Percentiles rank a stretch among this genome's conserved stretches.
These are phyloP conservation scores for Zhuqinia jingwanae DNA, from an alignment of 2,888 invertebrate genomes.

Conservation along the genomic window DNA sequence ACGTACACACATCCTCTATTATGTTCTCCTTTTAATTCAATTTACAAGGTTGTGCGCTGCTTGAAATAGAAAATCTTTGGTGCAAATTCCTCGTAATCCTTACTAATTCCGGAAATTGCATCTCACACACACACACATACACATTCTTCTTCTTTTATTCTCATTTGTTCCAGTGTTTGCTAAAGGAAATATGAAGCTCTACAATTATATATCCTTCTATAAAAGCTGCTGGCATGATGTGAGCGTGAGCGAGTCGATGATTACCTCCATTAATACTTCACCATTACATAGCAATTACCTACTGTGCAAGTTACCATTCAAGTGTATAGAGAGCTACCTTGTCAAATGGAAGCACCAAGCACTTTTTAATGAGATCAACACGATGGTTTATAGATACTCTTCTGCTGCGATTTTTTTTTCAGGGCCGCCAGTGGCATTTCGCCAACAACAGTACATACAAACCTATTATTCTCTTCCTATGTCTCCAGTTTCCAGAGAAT, in stretches of 20 bases:
- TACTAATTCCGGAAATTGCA: conserved; percentile 11
- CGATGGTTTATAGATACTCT: conserved; percentile 53
- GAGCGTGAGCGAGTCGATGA: too few species aligned
- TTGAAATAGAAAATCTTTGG: conserved; percentile 33
- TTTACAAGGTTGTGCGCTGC: background rate
- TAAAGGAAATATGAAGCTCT: too few species aligned
- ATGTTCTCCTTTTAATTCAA: conserved; percentile 34
- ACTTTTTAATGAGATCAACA: conserved; percentile 66
- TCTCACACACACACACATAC: too few species aligned
- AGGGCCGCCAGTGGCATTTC: conserved; percentile 31
- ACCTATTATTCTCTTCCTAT: conserved; percentile 54
- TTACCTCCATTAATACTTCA: conserved; percentile 45
- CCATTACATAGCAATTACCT: conserved; percentile 48
- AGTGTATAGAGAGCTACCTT: conserved; percentile 46
- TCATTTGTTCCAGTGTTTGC: too few species aligned
- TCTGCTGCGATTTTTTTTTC: conserved; percentile 21
- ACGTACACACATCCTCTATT: conserved; percentile 1
- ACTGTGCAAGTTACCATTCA: conserved; percentile 16
- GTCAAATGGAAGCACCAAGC: conserved; percentile 60
- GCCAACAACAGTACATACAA: conserved; percentile 52
- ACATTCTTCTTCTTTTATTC: too few species aligned
- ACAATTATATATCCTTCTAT: too few species aligned
- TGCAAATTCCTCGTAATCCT: conserved; percentile 8
- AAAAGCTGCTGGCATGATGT: too few species aligned
- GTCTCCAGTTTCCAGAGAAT: conserved; percentile 44